Base-by-base conservation (phyloP, 2,888 invertebrate species). In the Euphydryas editha region DNA sequence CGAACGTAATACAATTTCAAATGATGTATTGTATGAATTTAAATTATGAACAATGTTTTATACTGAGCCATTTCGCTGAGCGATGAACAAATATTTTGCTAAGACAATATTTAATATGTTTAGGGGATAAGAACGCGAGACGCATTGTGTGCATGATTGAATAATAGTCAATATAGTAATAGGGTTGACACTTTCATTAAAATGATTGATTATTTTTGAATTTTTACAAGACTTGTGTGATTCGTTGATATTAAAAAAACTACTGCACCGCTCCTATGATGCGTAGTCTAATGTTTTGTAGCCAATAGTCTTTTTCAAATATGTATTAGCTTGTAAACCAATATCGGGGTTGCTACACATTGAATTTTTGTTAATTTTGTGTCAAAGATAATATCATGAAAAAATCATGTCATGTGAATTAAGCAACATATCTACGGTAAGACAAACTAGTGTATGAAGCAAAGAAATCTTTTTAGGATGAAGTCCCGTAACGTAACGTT, bases 51-150 rank as follows among this genome's bases (percentile, higher is more conserved):
- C 21, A 6, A 24, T 15, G 24, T 21, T 51, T 51, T 51, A 20
- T 51, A 51, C 21, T 8, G 7, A 46, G 21, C 36, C 18, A 36
- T 44, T 55, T 62, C 57, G 47, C 47, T 47, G 47, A 47, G 46
- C 39, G 49, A 65, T 62, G 54, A 62, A 67, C 59, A 67, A 67
- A 70, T 65, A 70, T 55, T 62, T 67, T 59, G 30, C 42, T 44
- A 51, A n/a, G 47, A 46, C 54, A 57, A 62, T 65, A 65, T 62
- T 65, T 67, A 67, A 67, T 57, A 65, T 61, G 61, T 61, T 66
- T 66, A 66, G 51, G 21, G 57, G 59, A 62, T 62, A 62, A 62
- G 54, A 65, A 67, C 51, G 30, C 36, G 59, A 59, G 70, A 46
- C 42, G 56, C 56, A 44, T 54, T 60, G 67, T 51, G 37, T 24